Evolutionary conservation across 2,888 invertebrate species (phyloP), one percentile per base, ranked within the genome.

Genomic region (Steinernema carpocapsae): DNA sequence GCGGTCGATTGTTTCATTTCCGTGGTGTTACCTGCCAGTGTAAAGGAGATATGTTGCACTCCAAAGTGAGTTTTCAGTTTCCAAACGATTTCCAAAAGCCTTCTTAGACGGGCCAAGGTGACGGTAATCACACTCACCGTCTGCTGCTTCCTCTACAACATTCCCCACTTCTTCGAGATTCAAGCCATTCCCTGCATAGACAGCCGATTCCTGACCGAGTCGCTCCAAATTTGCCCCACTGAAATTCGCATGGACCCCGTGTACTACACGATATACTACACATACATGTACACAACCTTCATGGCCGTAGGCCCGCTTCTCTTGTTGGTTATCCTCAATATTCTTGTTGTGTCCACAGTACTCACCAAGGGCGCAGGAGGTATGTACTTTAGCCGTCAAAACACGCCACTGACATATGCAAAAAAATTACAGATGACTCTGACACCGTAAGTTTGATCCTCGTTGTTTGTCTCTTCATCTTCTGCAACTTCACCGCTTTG

Each of bases 401-500:
- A 24, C n/a, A 24, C 17, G n/a, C 7, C 6, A 0, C 32, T 56
- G 29, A 19, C 4, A n/a, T 10, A 52, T n/a, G n/a, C 3, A 7
- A 14, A 2, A 7, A 45, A 29, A 3, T 77, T 82, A 64, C 77
- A 80, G 86, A 82, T 51, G 85, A 85, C 72, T 84, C 82, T 2
- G 86, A 87, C 76, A 85, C 85, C 7, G 76, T 85, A 7, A 81
- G 81, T 22, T 78, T 86, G 26, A 86, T 86, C 70, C 82, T 86
- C 42, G 86, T 86, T 70, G 86, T 86, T 1, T 86, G 82, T 70
- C 80, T 86, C 79, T 86, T 86, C 80, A 86, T 86, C 70, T 86
- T 86, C 76, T 86, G 86, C 79, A 86, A 86, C 73, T 86, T 84
- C 72, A 83, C 83, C 26, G 86, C 86, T 19, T 80, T 86, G 37